Base-by-base conservation (phyloP, 2,888 invertebrate genomes). In the Philopedon plagiatum region DNA sequence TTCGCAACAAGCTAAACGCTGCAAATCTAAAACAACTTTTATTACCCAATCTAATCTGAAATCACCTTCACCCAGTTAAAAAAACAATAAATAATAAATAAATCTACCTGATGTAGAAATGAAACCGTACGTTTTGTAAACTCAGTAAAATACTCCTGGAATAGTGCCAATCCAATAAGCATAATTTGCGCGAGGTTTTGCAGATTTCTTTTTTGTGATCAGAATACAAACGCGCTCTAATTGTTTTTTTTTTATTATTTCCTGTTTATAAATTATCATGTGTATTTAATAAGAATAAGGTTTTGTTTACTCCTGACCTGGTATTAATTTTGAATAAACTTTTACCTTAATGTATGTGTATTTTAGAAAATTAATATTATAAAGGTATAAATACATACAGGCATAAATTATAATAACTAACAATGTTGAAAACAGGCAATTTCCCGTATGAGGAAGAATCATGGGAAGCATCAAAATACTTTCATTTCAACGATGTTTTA, bases 181-280 rank as follows among this genome's bases (percentile, higher is more conserved):
- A 23, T 46, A 29, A 51, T 51, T 26, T 15, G 15, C 26, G 51
- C 13, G 26, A 9, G 15, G 15, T 26, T 26, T 51, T 26, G 26
- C 13, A 7, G 51, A 51, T 51, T 51, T 51, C 51, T 51, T 51
- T 46, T 57, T 39, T 39, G 23, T 37, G 41, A 61, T 9, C 39
- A 26, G 61, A 41, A 61, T 61, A 61, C 9, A 39, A 61, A 61
- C 29, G 44, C 29, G 61, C 39, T 21, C 34, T 61, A 61, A 61
- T 61, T 39, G 26, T 8, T 11, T 37, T 37, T n/a, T n/a, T 37
- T 13, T 57, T 18, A 61, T 61, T 61, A 26, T 61, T 61, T 61
- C 44, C 61, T 61, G 51, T 29, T 26, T 26, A 26, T 13, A 13
- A 37, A 37, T n/a, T n/a, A n/a, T n/a, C n/a, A n/a, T n/a, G n/a